Percentiles rank a stretch among this genome's conserved stretches.
Conservation (phyloP, 2,797 vertebrate species). For the Chaenodraco wilsoni region DNA sequence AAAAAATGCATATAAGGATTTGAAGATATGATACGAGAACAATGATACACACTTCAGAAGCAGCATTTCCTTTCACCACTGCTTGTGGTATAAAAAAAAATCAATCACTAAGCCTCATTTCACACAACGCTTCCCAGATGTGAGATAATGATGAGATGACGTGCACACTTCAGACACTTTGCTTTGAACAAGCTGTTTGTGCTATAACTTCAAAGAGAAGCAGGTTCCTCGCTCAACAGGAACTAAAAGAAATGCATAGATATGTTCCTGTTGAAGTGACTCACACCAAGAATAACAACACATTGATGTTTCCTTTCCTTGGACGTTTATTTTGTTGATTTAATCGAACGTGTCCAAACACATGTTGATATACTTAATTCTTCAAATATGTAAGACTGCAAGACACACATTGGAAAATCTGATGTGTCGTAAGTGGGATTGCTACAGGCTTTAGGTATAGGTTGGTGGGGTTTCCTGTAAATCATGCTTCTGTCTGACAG, state of each 20-base stretch:
- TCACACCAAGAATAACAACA: neutral
- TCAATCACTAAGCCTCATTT: conserved; percentile 14
- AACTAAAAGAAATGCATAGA: neutral
- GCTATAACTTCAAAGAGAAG: conserved; percentile 6
- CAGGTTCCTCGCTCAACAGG: conserved; percentile 8
- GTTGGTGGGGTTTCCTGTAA: conserved; percentile 60
- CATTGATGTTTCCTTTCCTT: neutral
- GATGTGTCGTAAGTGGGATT: conserved; percentile 22
- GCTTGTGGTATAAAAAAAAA: neutral
- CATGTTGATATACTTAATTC: neutral
- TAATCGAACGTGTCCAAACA: neutral
- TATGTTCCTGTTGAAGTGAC: neutral
- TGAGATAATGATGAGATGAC: neutral
- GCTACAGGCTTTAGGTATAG: conserved; percentile 18
- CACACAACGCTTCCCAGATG: neutral
- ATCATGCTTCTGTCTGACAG: neutral
- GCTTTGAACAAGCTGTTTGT: conserved; percentile 7
- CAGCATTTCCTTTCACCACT: neutral
- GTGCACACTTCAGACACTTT: neutral
- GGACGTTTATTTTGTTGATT: neutral
- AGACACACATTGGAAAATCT: conserved; percentile 34
- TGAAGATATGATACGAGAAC: conserved; percentile 1
- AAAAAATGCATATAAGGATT: neutral
- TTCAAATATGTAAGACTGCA: neutral
- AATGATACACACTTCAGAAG: neutral